Conservation (phyloP, 1,140 invertebrate species). For the Episyrphus balteatus region DNA sequence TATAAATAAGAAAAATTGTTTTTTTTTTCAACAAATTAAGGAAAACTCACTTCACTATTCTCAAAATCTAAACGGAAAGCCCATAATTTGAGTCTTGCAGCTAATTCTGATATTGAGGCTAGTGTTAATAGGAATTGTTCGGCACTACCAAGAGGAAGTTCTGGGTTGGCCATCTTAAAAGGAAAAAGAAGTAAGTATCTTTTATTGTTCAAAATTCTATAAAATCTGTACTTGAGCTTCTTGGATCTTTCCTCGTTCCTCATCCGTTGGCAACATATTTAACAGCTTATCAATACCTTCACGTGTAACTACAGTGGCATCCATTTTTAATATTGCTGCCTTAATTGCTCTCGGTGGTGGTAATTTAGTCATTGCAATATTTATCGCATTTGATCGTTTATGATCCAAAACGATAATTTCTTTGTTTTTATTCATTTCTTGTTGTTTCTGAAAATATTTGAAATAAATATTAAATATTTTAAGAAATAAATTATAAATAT, state of each 20-base stretch:
- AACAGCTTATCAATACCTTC: conserved; percentile 98
- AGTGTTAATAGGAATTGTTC: conserved; percentile 96
- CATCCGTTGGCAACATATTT: conserved; percentile 93
- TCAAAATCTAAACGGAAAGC: conserved; percentile 98
- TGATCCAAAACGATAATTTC: conserved; percentile 93
- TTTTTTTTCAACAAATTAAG: not conserved
- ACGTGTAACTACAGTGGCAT: conserved; percentile 93
- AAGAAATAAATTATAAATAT: not conserved
- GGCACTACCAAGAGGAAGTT: conserved; percentile 89
- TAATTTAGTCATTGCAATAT: conserved; percentile 98
- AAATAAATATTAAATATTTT: not conserved
- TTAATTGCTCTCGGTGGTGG: conserved; percentile 96
- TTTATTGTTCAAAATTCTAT: not conserved
- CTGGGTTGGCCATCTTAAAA: conserved; percentile 61
- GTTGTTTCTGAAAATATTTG: conserved; percentile 73
- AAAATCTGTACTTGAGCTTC: conserved; percentile 74
- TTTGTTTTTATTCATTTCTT: conserved; percentile 87
- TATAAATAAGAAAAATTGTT: not conserved
- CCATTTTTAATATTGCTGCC: conserved; percentile 98
- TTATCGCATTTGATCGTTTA: conserved; percentile 97
- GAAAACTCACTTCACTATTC: conserved; percentile 67
- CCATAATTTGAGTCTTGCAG: conserved; percentile 92
- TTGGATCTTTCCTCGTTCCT: conserved; percentile 92
- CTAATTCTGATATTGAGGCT: conserved; percentile 89
- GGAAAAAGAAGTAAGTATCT: not conserved